Conservation (phyloP, 2,797 vertebrate species). For the Bradypus variegatus region DNA sequence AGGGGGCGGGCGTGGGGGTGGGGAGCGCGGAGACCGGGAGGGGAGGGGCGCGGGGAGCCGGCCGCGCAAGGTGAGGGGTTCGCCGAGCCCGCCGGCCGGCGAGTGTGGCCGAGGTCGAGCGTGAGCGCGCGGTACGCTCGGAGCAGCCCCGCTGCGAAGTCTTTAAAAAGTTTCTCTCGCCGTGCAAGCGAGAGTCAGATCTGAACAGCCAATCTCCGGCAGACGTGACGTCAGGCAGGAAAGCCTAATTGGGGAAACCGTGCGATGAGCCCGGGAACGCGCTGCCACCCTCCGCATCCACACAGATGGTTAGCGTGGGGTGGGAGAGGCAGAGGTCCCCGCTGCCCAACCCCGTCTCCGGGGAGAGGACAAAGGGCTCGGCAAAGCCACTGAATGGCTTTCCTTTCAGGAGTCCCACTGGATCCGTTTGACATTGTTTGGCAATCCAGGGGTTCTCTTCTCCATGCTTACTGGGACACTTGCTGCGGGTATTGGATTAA, state of each 20-base stretch:
- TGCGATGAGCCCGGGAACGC: constrained; percentile 25
- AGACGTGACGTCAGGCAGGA: constrained; percentile 87
- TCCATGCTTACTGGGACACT: not conserved
- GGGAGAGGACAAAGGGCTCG: not conserved
- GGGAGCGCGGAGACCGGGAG: not conserved
- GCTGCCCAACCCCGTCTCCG: not conserved
- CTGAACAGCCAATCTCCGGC: constrained; percentile 80
- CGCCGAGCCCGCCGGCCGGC: not conserved
- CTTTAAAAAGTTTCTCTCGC: constrained; percentile 74
- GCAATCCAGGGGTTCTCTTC: not conserved
- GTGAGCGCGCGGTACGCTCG: constrained; percentile 45
- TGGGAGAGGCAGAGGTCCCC: not conserved
- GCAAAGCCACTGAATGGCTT: not conserved
- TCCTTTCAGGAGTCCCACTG: not conserved
- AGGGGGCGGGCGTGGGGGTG: constrained; percentile 54
- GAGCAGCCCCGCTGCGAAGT: constrained; percentile 65
- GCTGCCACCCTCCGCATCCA: constrained; percentile 48
- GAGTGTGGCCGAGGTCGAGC: not conserved
- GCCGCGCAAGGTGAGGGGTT: constrained; percentile 38
- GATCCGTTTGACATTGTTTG: not conserved
- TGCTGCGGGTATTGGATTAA: not conserved
- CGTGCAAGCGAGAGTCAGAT: constrained; percentile 73
- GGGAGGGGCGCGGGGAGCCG: constrained; percentile 34
- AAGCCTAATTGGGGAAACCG: constrained; percentile 71
- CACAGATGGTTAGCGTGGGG: not conserved